Conservation (phyloP, 2,113 vertebrate species). For the Oenanthe melanoleuca region DNA sequence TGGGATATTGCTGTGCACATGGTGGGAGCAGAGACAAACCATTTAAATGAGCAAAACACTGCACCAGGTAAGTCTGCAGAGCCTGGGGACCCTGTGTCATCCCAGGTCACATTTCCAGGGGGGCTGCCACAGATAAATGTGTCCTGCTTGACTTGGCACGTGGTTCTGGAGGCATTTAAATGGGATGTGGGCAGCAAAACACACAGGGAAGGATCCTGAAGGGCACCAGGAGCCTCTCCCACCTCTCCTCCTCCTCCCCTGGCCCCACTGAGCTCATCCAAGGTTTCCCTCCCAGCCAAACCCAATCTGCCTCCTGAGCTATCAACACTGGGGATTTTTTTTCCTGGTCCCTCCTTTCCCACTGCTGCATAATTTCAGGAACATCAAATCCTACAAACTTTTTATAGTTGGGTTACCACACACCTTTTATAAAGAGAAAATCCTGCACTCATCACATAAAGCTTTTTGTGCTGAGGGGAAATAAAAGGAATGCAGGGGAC, state of each 20-base stretch:
- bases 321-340: fast-evolving
- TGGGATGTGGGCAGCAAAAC: not conserved
- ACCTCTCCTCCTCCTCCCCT: not conserved
- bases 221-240: not conserved
- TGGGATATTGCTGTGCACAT: not conserved
- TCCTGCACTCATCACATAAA: not conserved
- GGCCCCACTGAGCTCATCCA: not conserved
- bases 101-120: not conserved
- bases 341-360: not conserved
- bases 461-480: not conserved
- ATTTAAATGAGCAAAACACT: not conserved
- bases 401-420: not conserved
- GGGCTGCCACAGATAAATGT: not conserved
- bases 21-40: not conserved
- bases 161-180: not conserved
- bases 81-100: not conserved
- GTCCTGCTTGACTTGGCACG: fast-evolving
- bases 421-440: not conserved
- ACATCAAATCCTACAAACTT: not conserved
- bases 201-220: not conserved
- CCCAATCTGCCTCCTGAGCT: not conserved
- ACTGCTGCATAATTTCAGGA: not conserved
- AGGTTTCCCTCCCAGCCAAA: not conserved
- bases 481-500: not conserved
- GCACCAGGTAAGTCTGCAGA: not conserved